Evolutionary conservation across 2,113 vertebrate genomes (phyloP).

Genomic region (Tragelaphus buxtoni): DNA sequence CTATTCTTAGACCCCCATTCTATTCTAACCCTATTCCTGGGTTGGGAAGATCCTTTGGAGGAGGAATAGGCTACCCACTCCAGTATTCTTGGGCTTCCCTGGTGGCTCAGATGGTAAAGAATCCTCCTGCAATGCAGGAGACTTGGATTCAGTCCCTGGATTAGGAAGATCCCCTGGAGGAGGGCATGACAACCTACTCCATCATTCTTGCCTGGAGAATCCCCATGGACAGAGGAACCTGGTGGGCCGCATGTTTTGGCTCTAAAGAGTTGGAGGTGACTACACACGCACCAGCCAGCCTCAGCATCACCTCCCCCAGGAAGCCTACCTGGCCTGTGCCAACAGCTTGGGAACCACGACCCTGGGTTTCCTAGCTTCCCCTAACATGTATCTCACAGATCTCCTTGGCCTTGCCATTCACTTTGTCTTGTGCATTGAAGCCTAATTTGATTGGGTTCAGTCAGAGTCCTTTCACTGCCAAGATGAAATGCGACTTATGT

Average conservation of each 20-base stretch:
- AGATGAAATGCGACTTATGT: background rate
- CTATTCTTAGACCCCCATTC: background rate
- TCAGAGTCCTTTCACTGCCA: background rate
- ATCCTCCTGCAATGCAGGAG: background rate
- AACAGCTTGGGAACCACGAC: background rate
- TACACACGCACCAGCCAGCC: background rate
- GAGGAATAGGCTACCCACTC: background rate
- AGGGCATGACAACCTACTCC: background rate
- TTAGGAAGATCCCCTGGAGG: background rate
- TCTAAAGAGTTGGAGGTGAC: background rate
- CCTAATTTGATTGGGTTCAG: background rate
- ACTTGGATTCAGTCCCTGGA: background rate
- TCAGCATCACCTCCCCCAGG: background rate
- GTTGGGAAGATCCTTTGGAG: background rate
- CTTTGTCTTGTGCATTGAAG: background rate
- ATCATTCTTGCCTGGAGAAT: background rate
- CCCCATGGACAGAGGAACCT: background rate
- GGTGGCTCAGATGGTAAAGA: background rate
- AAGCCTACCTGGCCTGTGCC: background rate
- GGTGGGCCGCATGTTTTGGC: background rate
- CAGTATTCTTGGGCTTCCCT: background rate
- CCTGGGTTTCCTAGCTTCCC: background rate
- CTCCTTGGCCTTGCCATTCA: background rate
- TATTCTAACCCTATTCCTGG: background rate
- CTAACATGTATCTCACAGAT: background rate